A percentile compares a stretch with the other conserved stretches of the same genome.
phyloP scores from a whole-genome alignment of 2,888 invertebrate species.

The Barypeithes pellucidus region DNA sequence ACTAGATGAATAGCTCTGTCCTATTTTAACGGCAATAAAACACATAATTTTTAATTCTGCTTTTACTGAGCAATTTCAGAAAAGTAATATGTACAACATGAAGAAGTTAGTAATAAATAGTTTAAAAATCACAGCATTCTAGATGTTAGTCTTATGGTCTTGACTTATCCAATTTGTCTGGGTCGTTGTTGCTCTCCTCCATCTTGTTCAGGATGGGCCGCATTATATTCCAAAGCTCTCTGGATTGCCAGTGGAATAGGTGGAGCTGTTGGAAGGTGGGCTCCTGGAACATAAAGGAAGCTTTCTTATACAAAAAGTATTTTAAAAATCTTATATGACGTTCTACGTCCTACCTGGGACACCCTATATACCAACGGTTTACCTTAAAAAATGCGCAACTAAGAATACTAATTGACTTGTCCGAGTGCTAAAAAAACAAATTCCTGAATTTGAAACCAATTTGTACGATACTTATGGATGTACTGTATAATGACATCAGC shows the following conservation, averaged over 20 bases:
- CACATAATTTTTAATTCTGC: constrained; percentile 5
- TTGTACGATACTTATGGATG: too few relatives aligned
- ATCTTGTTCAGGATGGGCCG: constrained; percentile 76
- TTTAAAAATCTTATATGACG: too few relatives aligned
- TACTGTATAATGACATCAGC: too few relatives aligned
- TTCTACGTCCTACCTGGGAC: too few relatives aligned
- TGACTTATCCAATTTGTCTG: not conserved
- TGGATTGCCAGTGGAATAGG: constrained; percentile 82
- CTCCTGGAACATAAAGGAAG: constrained; percentile 63
- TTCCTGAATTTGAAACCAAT: too few relatives aligned
- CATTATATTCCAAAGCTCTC: constrained; percentile 78
- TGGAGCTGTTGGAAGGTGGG: constrained; percentile 75
- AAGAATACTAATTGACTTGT: too few relatives aligned
- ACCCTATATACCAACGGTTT: too few relatives aligned
- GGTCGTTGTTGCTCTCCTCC: constrained; percentile 37
- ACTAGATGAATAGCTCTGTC: too few relatives aligned
- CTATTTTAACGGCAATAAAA: constrained; percentile 1
- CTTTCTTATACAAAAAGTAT: too few relatives aligned
- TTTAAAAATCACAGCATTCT: constrained; percentile 23
- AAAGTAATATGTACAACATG: constrained; percentile 15
- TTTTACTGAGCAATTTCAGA: constrained; percentile 31
- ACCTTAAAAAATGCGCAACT: too few relatives aligned
- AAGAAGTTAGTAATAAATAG: constrained; percentile 9
- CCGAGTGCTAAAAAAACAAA: too few relatives aligned
- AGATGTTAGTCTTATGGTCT: not conserved